phyloP scores from a whole-genome alignment of 2,888 invertebrate species.

The Aquatica leii region DNA sequence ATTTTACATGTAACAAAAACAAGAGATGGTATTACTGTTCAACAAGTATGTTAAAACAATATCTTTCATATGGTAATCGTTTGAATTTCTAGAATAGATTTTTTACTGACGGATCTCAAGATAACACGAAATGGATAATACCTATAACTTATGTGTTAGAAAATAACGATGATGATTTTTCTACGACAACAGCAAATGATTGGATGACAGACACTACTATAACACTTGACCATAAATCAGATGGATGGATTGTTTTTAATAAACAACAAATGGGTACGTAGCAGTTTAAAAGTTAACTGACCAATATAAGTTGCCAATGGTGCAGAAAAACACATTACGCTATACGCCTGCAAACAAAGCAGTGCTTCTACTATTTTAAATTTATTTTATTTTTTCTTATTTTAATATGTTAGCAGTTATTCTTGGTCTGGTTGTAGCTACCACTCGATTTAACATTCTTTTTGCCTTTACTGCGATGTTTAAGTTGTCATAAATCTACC shows the following conservation, averaged over 20 bases:
- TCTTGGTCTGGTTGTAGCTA: too few species aligned
- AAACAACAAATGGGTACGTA: constrained; percentile 22
- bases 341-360: too few species aligned
- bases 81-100: background rate
- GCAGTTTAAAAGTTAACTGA: background rate
- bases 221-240: background rate
- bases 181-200: background rate
- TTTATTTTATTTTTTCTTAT: too few species aligned
- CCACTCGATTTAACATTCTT: too few species aligned
- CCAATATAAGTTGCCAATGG: too few species aligned
- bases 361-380: too few species aligned
- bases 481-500: too few species aligned
- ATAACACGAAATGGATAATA: background rate
- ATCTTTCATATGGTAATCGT: background rate
- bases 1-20: constrained; percentile 23
- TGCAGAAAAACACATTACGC: too few species aligned
- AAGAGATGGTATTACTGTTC: background rate
- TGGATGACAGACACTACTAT: constrained; percentile 19
- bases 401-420: too few species aligned
- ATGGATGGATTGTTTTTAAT: constrained; percentile 55
- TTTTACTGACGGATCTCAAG: background rate
- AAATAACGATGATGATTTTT: background rate
- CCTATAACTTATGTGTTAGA: background rate
- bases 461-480: too few species aligned
- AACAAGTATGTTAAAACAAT: constrained; percentile 1